Evolutionary conservation across 2,888 invertebrate genomes (phyloP).

Genomic region (Dynastes grantii): DNA sequence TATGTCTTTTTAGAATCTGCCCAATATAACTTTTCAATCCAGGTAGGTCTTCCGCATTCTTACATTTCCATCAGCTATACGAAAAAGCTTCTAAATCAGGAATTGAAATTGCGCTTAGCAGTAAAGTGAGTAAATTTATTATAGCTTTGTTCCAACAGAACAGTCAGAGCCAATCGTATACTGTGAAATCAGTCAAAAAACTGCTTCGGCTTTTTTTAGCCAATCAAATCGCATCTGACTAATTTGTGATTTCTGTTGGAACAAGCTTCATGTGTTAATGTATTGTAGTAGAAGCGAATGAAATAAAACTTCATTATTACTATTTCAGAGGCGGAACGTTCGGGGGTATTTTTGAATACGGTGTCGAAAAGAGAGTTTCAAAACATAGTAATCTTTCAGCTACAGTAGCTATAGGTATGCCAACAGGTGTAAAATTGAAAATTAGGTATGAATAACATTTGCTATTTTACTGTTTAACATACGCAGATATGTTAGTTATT

Average conservation of each 20-base stretch:
- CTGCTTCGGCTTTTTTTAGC: too few species aligned
- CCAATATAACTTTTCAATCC: constrained; percentile 79
- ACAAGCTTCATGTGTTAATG: neutral
- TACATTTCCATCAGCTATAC: constrained; percentile 84
- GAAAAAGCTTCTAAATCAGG: constrained; percentile 85
- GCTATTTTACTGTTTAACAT: neutral
- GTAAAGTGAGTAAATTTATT: constrained; percentile 79
- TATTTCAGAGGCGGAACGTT: constrained; percentile 83
- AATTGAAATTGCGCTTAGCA: constrained; percentile 84
- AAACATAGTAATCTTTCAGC: constrained; percentile 91
- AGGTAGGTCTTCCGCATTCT: constrained; percentile 88
- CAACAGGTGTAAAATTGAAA: constrained; percentile 91
- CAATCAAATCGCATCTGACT: too few species aligned
- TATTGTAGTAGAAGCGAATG: neutral
- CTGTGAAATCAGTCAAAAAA: too few species aligned
- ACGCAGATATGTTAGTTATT: too few species aligned
- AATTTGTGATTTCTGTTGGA: too few species aligned
- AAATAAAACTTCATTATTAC: neutral
- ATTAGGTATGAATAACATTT: constrained; percentile 77
- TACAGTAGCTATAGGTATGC: constrained; percentile 87
- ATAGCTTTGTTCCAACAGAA: neutral
- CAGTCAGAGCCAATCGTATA: too few species aligned
- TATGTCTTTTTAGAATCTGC: constrained; percentile 64
- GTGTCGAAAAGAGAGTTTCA: constrained; percentile 93
- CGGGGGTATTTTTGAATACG: constrained; percentile 91